These are phyloP conservation scores for Argyresthia albistria DNA, from an alignment of 2,888 invertebrate genomes.

Conservation along the genomic window DNA sequence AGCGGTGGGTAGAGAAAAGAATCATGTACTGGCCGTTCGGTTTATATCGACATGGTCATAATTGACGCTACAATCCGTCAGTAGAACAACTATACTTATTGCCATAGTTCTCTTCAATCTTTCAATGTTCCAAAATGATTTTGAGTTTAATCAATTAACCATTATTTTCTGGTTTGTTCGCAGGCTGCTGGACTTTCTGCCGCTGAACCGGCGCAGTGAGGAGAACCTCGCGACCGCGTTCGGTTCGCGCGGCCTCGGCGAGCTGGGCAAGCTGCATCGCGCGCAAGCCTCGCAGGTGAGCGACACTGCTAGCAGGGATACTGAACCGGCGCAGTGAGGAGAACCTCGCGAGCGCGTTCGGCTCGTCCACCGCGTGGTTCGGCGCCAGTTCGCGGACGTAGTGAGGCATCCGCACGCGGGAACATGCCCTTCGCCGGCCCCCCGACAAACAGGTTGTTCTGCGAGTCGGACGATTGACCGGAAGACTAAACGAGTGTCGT, in stretches of 20 bases:
- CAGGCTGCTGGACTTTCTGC: constrained; percentile 94
- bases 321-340: constrained; percentile 94
- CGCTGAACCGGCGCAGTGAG: constrained; percentile 93
- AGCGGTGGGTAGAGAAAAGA: constrained; percentile 28
- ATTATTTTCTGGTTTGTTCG: constrained; percentile 6
- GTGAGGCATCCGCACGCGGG: no score
- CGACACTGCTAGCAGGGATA: no score
- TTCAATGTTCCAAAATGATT: no score
- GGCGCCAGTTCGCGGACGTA: no score
- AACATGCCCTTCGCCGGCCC: no score
- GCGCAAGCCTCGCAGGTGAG: constrained; percentile 83
- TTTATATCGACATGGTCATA: constrained; percentile 40
- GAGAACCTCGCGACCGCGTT: constrained; percentile 88
- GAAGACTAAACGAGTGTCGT: no score
- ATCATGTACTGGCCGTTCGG: constrained; percentile 53
- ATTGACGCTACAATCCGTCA: constrained; percentile 35
- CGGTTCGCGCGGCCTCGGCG: constrained; percentile 83
- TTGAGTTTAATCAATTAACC: no score
- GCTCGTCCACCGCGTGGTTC: no score
- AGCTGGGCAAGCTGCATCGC: constrained; percentile 86
- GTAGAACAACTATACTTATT: no score
- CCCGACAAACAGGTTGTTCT: no score
- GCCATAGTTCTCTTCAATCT: no score
- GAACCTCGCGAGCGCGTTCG: constrained; percentile 85
- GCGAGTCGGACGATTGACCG: no score